phyloP scores from a whole-genome alignment of 2,888 invertebrate species.

The Epinotia ramella region DNA sequence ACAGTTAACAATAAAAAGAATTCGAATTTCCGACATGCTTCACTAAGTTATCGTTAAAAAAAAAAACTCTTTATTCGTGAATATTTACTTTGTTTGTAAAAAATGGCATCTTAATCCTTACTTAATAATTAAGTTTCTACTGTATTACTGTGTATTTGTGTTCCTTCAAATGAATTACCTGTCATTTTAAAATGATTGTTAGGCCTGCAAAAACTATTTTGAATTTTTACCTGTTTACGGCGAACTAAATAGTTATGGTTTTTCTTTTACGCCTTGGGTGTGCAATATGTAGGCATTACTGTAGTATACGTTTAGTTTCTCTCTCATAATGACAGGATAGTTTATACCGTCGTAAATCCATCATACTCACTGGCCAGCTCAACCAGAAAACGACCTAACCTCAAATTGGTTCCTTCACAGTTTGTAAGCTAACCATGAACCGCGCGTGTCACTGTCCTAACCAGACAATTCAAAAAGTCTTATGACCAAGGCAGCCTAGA shows the following conservation, averaged over 20 bases:
- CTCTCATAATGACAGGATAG: neutral
- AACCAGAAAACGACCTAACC: constrained; percentile 26
- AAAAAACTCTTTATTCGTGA: too few relatives aligned
- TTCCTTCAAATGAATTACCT: too few relatives aligned
- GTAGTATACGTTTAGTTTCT: neutral
- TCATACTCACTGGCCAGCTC: neutral
- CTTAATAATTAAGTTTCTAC: too few relatives aligned
- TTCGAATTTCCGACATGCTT: too few relatives aligned
- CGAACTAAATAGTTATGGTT: too few relatives aligned
- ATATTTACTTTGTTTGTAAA: too few relatives aligned
- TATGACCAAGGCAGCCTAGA: neutral
- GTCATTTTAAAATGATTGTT: neutral
- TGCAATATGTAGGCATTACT: neutral
- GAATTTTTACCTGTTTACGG: neutral
- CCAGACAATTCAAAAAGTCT: constrained; percentile 3
- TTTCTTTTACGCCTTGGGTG: too few relatives aligned
- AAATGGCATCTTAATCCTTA: too few relatives aligned
- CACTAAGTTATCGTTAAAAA: too few relatives aligned
- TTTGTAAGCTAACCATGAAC: constrained; percentile 16
- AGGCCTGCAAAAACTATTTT: neutral
- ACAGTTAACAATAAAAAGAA: too few relatives aligned
- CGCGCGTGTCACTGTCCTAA: constrained; percentile 57
- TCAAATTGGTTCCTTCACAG: constrained; percentile 25
- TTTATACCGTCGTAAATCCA: neutral
- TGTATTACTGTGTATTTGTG: too few relatives aligned